Percentiles rank a stretch among this genome's conserved stretches.
Evolutionary conservation across 2,888 invertebrate genomes (phyloP).

Genomic region (Rapana venosa): DNA sequence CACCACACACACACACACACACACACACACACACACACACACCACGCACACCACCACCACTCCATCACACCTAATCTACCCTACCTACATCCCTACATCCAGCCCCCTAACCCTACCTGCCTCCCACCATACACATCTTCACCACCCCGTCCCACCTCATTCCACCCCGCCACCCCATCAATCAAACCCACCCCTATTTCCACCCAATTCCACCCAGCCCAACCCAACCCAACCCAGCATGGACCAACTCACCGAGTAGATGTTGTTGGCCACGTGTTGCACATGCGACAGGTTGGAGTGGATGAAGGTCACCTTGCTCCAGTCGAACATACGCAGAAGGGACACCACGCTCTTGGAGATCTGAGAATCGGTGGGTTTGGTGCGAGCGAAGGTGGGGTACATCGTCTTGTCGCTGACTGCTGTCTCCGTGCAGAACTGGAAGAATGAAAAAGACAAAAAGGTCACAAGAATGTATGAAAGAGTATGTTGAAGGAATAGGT

Average conservation of each 20-base stretch:
- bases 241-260: constrained; percentile 79
- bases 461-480: not conserved
- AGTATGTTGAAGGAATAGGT: too few species aligned
- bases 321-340: constrained; percentile 89
- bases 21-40: too few species aligned
- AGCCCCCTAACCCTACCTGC: too few species aligned
- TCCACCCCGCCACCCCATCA: too few species aligned
- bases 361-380: constrained; percentile 94
- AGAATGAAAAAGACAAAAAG: constrained; percentile 59
- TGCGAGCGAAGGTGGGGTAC: constrained; percentile 94
- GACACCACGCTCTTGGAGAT: constrained; percentile 95
- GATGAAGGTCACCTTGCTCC: constrained; percentile 92
- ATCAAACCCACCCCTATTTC: too few species aligned
- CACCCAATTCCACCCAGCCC: too few species aligned
- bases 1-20: too few species aligned
- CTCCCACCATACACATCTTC: too few species aligned
- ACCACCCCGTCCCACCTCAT: too few species aligned
- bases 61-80: too few species aligned
- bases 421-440: constrained; percentile 92
- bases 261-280: constrained; percentile 84
- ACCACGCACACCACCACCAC: too few species aligned
- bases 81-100: too few species aligned
- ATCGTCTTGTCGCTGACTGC: constrained; percentile 92
- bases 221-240: not conserved
- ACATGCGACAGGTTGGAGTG: constrained; percentile 82